A percentile compares a stretch with the other conserved stretches of the same genome.
Conservation (phyloP, 2,888 invertebrate species). For the Amphipyra tragopoginis region DNA sequence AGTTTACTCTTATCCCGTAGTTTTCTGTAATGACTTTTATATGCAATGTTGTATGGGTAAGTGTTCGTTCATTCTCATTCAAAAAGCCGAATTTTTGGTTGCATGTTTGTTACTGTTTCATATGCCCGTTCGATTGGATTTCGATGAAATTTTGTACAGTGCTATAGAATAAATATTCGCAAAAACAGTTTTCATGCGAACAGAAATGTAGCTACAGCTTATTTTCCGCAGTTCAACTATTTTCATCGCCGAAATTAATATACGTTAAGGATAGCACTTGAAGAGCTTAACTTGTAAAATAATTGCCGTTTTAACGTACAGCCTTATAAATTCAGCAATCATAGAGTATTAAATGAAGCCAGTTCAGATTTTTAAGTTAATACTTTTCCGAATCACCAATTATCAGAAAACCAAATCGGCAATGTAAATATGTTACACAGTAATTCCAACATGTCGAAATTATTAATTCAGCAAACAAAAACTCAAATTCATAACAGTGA, state of each 20-base stretch:
- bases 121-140: too few species aligned
- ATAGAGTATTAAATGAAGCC: slow-evolving; percentile 18
- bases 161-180: too few species aligned
- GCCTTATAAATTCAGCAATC: slow-evolving; percentile 11
- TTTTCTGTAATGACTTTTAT: too few species aligned
- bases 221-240: background rate
- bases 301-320: slow-evolving; percentile 7
- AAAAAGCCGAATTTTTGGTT: background rate
- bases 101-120: background rate
- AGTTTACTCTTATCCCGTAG: too few species aligned
- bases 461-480: slow-evolving; percentile 28
- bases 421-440: slow-evolving; percentile 14
- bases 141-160: too few species aligned
- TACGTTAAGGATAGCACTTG: background rate
- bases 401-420: slow-evolving; percentile 10
- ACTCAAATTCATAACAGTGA: slow-evolving; percentile 29
- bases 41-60: too few species aligned
- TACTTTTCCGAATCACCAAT: slow-evolving; percentile 10
- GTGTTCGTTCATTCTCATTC: too few species aligned
- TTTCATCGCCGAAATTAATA: slow-evolving; percentile 11
- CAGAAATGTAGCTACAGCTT: too few species aligned
- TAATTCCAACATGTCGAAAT: slow-evolving; percentile 10
- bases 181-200: too few species aligned
- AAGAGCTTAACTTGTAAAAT: slow-evolving; percentile 20
- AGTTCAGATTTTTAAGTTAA: slow-evolving; percentile 13